Base-by-base conservation (phyloP, 2,888 invertebrate species). In the Sicus ferrugineus region DNA sequence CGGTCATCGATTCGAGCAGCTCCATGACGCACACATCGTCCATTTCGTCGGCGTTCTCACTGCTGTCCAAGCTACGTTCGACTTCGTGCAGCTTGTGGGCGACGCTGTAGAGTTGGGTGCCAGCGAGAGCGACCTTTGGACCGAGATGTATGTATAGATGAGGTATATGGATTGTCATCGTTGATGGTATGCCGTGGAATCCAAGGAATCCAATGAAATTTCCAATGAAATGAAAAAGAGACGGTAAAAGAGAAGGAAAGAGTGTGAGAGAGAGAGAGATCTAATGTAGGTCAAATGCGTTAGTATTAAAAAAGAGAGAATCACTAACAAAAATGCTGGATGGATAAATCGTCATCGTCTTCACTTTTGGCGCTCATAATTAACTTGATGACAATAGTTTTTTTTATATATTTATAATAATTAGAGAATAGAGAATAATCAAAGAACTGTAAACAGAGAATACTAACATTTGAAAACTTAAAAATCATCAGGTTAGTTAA, bases 31-130 rank as follows among this genome's bases (percentile, higher is more conserved):
- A 91, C 72, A 90, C 87, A 80, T 92, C 89, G 70, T 85, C 84
- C 75, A 85, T 79, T 69, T 83, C 82, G 30, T 83, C 83, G 67
- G 73, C 75, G 67, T 66, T 71, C 30, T 26, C 71, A 28, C 75
- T 77, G 42, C 71, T 77, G 54, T 80, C 82, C 71, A 85, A 70
- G 70, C 82, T 82, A 76, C 89, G 89, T 80, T 92, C 92, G 69
- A 92, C 90, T 74, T 89, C 89, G 72, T 90, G 91, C 81, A 93
- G 89, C 83, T 92, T 92, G 86, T 90, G 89, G 38, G 91, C 91
- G 83, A 93, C 89, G 78, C 90, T 87, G 76, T 91, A 91, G 64
- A 93, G 86, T 80, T 75, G 90, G 89, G 73, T 92, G 92, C 92
- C 92, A 23, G 93, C 91, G 77, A 88, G 88, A 78, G 91, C 90